Evolutionary conservation across 2,888 invertebrate genomes (phyloP).

Genomic region (Chirona hameri): DNA sequence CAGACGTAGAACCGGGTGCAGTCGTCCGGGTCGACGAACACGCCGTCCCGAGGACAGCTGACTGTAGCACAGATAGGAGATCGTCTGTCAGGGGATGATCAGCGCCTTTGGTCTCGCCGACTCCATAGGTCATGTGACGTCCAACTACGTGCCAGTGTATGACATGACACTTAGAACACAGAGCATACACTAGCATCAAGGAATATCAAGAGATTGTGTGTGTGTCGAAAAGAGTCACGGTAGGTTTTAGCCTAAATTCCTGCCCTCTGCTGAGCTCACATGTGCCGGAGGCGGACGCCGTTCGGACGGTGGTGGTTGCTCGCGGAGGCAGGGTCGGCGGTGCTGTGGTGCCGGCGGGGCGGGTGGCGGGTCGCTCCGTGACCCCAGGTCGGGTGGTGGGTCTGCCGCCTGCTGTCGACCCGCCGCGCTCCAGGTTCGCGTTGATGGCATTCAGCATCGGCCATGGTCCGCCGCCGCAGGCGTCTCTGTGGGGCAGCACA

Average conservation of each 20-base stretch:
- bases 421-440: not conserved
- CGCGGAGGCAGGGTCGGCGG: not conserved
- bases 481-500: not conserved
- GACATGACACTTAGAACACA: no score
- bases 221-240: no score
- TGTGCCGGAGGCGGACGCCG: not conserved
- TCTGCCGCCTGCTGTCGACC: not conserved
- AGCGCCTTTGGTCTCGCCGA: not conserved
- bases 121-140: no score
- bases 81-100: not conserved
- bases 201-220: no score
- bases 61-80: not conserved
- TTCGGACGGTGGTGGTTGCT: not conserved
- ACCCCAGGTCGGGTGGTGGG: not conserved
- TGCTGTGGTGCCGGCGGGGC: not conserved
- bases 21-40: not conserved
- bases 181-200: no score
- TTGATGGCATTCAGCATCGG: slow-evolving; percentile 32
- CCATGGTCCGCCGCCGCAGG: slow-evolving; percentile 27
- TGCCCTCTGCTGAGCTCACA: not conserved
- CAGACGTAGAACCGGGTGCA: slow-evolving; percentile 9
- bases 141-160: no score
- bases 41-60: not conserved
- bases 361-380: not conserved
- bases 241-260: no score